These are phyloP conservation scores for Pseudanteris insignis DNA, from an alignment of 2,888 invertebrate genomes.

Conservation along the genomic window DNA sequence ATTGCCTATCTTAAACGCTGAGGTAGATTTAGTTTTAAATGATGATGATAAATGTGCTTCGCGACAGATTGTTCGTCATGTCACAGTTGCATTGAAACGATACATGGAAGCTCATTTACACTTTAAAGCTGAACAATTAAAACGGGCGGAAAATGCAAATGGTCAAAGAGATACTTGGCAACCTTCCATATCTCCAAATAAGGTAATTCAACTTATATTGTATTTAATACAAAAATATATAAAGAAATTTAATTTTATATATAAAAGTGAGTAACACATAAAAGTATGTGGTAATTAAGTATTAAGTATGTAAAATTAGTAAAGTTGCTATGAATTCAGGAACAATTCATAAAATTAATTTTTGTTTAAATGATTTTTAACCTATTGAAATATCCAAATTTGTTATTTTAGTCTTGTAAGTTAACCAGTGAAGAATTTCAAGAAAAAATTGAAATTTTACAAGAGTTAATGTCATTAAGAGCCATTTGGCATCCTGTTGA, in stretches of 20 bases:
- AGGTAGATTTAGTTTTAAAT: slow-evolving; percentile 70
- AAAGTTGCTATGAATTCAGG: too few relatives aligned
- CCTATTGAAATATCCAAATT: too few relatives aligned
- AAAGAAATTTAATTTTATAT: too few relatives aligned
- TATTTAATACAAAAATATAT: too few relatives aligned
- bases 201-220: slow-evolving; percentile 54
- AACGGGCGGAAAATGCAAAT: slow-evolving; percentile 70
- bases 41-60: slow-evolving; percentile 93
- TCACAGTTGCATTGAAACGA: slow-evolving; percentile 86
- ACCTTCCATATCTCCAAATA: slow-evolving; percentile 66
- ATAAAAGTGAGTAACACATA: too few relatives aligned
- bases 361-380: too few relatives aligned
- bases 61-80: slow-evolving; percentile 89
- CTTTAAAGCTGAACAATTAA: slow-evolving; percentile 78
- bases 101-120: slow-evolving; percentile 92
- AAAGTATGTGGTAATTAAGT: too few relatives aligned
- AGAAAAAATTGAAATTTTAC: slow-evolving; percentile 83
- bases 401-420: slow-evolving; percentile 69
- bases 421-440: slow-evolving; percentile 82
- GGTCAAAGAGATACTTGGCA: slow-evolving; percentile 61
- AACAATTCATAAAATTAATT: too few relatives aligned
- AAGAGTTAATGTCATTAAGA: slow-evolving; percentile 79
- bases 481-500: slow-evolving; percentile 90
- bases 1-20: slow-evolving; percentile 81
- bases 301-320: too few relatives aligned